Percentiles rank a stretch among this genome's conserved stretches.
These are phyloP conservation scores for Cryptotis parvus DNA, from an alignment of 2,113 vertebrate genomes.

Conservation along the genomic window DNA sequence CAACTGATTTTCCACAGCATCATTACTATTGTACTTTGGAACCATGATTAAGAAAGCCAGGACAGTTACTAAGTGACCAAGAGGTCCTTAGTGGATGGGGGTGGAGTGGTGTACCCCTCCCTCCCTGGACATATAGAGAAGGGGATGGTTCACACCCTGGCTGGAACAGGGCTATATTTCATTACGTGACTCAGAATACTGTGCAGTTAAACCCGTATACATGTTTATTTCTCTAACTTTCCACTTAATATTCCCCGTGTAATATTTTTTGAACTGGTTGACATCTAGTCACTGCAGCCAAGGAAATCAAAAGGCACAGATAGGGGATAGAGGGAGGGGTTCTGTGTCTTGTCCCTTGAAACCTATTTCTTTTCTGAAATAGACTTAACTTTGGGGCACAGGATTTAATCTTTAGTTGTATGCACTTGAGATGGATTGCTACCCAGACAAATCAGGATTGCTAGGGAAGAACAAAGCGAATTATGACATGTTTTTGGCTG, in stretches of 20 bases:
- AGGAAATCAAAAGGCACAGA: background rate
- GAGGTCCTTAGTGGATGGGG: no score
- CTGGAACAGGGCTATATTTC: background rate
- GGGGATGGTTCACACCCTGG: background rate
- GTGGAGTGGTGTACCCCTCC: no score
- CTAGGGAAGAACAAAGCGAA: slow-evolving; percentile 13
- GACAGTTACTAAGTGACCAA: background rate
- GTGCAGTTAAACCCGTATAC: background rate
- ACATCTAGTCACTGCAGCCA: background rate
- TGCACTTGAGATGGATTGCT: slow-evolving; percentile 11
- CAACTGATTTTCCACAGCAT: background rate
- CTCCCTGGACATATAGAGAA: background rate
- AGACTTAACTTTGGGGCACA: background rate
- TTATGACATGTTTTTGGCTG: slow-evolving; percentile 19
- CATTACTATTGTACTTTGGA: background rate
- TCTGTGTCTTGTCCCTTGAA: background rate
- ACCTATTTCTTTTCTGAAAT: background rate
- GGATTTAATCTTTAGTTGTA: slow-evolving; percentile 7
- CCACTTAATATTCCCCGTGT: no score
- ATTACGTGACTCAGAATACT: background rate
- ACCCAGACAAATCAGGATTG: background rate
- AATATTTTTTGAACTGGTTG: background rate
- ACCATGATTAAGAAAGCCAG: background rate
- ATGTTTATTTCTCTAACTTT: background rate
- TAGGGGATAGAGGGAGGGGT: background rate